Base-by-base conservation (phyloP, 2,113 vertebrate species). In the Varanus salvator region DNA sequence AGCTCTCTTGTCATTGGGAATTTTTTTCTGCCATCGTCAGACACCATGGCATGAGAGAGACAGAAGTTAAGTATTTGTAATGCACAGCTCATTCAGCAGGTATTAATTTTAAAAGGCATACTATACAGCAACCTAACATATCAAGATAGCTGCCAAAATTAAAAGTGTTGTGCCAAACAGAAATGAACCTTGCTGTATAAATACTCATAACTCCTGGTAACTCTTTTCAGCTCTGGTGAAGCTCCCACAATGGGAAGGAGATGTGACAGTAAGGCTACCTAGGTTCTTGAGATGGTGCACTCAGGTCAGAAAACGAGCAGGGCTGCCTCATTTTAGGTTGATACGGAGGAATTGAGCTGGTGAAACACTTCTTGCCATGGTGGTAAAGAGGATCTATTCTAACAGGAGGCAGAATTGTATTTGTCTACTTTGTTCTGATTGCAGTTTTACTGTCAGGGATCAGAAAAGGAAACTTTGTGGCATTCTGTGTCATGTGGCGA, bases 61-160 rank as follows among this genome's bases (percentile, higher is more conserved):
- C 80, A 95, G 92, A 94, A 96, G 91, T 87, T 90, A 86, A 95
- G 91, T 88, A 95, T 96, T 90, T 94, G 95, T 84, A 94, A 96
- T 96, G 92, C 81, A 87, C 88, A 75, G 90, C 90, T 98, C 96
- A 96, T 96, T 97, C 97, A 97, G 94, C 97, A 98, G 93, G 96
- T 97, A 96, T 95, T 97, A 96, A 98, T 97, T 97, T 97, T 92
- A 95, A 95, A 90, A 86, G 86, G 90, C 88, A 92, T 95, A 94
- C 95, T 90, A 91, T 34, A 95, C 92, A 90, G 89, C 89, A 89
- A 93, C 89, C 91, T 93, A 95, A 87, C 91, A 96, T 95, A 94
- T 95, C 91, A 90, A 8, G 91, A 93, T 94, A 87, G 75, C 91
- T 64, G 54, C 11, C 86, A 94, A 95, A 96, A 0, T 29, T 44